phyloP scores from a whole-genome alignment of 2,113 vertebrate species.

The Triplophysa tibetana region DNA sequence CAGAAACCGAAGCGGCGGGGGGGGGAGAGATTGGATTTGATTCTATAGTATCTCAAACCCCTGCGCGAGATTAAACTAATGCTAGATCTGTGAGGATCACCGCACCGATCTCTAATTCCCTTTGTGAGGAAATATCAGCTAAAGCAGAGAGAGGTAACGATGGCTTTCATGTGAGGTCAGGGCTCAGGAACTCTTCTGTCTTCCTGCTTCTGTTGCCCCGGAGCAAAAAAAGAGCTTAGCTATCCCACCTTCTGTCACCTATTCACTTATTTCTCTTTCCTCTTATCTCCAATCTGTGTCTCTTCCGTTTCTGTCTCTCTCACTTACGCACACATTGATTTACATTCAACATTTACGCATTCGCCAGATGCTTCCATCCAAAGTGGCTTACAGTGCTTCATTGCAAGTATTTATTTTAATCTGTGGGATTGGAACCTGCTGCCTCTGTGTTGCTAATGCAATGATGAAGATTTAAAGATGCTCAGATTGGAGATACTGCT shows the following conservation, averaged over 20 bases:
- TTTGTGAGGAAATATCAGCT: slow-evolving; percentile 46
- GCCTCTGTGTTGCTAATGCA: too few relatives aligned
- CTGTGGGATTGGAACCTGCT: too few relatives aligned
- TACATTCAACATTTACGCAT: slow-evolving; percentile 20
- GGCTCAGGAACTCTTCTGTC: slow-evolving; percentile 31
- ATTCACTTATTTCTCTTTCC: slow-evolving; percentile 24
- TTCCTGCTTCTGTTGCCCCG: slow-evolving; percentile 30
- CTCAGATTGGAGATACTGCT: too few relatives aligned
- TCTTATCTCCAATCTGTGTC: neutral
- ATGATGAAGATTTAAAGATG: too few relatives aligned
- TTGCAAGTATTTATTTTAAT: too few relatives aligned
- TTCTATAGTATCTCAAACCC: slow-evolving; percentile 46
- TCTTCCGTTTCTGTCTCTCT: neutral
- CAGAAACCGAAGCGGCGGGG: slow-evolving; percentile 48
- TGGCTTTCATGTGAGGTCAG: slow-evolving; percentile 52
- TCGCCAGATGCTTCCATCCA: too few relatives aligned
- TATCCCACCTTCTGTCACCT: slow-evolving; percentile 43
- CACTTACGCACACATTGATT: neutral
- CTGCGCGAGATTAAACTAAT: slow-evolving; percentile 54
- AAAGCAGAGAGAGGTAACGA: slow-evolving; percentile 39
- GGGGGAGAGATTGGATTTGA: slow-evolving; percentile 61
- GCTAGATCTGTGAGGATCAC: slow-evolving; percentile 51
- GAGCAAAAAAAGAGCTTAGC: slow-evolving; percentile 37
- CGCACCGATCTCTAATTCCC: slow-evolving; percentile 51
- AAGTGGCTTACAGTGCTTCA: too few relatives aligned